These are phyloP conservation scores for Caenorhabditis wallacei DNA, from an alignment of 2,888 invertebrate genomes.

Conservation along the genomic window DNA sequence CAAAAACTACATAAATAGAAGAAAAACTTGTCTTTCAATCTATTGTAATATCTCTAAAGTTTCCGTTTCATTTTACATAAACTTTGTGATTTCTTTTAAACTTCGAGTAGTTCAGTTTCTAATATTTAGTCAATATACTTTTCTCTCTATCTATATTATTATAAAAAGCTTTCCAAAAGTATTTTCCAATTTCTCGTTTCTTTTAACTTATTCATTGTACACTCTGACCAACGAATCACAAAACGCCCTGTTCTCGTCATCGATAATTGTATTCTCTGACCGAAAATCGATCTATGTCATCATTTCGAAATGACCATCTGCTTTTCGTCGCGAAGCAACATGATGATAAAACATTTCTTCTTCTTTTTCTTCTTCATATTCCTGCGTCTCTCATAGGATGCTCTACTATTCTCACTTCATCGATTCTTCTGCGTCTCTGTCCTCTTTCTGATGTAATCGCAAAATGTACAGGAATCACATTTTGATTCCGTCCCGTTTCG, in stretches of 20 bases:
- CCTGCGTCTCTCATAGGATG: conserved; percentile 13
- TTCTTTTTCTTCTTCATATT: not conserved
- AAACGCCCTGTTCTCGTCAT: not conserved
- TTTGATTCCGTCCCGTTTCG: conserved; percentile 27
- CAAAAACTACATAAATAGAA: too few species aligned
- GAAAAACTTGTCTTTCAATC: too few species aligned
- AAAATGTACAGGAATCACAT: conserved; percentile 47
- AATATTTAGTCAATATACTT: too few species aligned
- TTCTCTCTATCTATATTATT: too few species aligned
- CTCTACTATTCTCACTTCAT: conserved; percentile 13
- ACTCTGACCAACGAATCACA: conserved; percentile 23
- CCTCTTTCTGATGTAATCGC: conserved; percentile 59
- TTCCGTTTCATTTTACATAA: too few species aligned
- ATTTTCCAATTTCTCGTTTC: too few species aligned
- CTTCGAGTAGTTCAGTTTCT: too few species aligned
- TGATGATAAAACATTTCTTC: conserved; percentile 28
- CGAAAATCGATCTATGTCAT: conserved; percentile 47
- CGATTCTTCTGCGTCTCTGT: conserved; percentile 55
- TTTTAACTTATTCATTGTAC: not conserved
- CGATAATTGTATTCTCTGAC: conserved; percentile 6
- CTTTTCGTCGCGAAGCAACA: conserved; percentile 24
- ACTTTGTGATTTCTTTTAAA: too few species aligned
- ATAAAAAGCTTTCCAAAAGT: too few species aligned
- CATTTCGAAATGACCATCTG: conserved; percentile 49
- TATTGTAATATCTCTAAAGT: too few species aligned